Percentiles rank a stretch among this genome's conserved stretches.
phyloP scores from a whole-genome alignment of 2,113 vertebrate species.

The Morphnarchus princeps region DNA sequence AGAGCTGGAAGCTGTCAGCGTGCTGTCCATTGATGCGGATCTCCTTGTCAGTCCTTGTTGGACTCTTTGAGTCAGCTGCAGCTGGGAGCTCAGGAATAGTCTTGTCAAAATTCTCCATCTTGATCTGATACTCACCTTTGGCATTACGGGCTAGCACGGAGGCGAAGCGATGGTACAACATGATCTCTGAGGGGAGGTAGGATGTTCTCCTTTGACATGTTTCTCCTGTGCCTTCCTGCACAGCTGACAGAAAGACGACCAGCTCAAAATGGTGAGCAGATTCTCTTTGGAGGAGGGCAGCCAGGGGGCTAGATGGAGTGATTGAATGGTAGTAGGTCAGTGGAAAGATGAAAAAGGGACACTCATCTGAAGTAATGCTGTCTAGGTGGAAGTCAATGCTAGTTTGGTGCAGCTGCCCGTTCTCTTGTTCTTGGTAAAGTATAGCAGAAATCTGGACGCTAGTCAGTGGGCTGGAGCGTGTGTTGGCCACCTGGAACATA shows the following conservation, averaged over 20 bases:
- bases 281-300: constrained; percentile 79
- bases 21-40: constrained; percentile 88
- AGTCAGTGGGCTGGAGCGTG: constrained; percentile 84
- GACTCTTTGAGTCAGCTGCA: constrained; percentile 73
- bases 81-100: constrained; percentile 73
- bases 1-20: constrained; percentile 77
- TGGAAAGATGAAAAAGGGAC: constrained; percentile 92
- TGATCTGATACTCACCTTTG: constrained; percentile 84
- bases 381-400: constrained; percentile 89
- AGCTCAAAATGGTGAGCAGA: constrained; percentile 83
- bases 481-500: constrained; percentile 91
- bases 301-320: constrained; percentile 84
- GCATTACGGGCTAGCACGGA: constrained; percentile 75
- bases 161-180: constrained; percentile 83
- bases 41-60: constrained; percentile 86
- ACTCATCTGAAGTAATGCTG: constrained; percentile 77
- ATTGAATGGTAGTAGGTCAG: constrained; percentile 88
- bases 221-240: constrained; percentile 92
- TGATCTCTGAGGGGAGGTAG: constrained; percentile 90
- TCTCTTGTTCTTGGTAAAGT: constrained; percentile 88
- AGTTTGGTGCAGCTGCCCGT: constrained; percentile 86
- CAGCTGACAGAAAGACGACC: constrained; percentile 90
- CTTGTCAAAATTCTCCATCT: constrained; percentile 89
- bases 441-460: constrained; percentile 86
- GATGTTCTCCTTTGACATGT: constrained; percentile 93